Base-by-base conservation (phyloP, 2,113 vertebrate species). In the Cavia porcellus region DNA sequence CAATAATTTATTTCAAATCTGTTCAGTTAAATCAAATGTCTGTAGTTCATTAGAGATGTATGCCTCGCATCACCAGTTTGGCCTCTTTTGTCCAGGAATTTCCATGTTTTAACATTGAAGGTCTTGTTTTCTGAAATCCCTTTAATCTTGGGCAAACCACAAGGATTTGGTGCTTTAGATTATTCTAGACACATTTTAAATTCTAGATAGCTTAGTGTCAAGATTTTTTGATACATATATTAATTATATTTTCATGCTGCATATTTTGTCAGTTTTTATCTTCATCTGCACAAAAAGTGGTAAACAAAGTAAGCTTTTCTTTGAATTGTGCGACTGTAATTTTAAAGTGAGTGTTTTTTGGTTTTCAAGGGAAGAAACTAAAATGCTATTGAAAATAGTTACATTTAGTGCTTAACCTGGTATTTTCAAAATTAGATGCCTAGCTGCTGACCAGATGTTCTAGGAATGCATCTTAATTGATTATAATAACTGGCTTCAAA, bases 381-480 rank as follows among this genome's bases (percentile, higher is more conserved):
- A 96, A 93, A 85, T 80, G 14, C 86, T 92, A 86, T 38, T 62
- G 59, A 86, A 92, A 95, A 62, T 8, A 75, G 57, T 55, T 94
- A 9, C 8, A 42, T 92, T 86, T 90, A 79, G 75, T 59, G 59
- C 62, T 90, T 85, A 82, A 88, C 94, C 62, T 74, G 38, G 14
- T 91, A 77, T 70, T 86, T 96, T 19, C 47, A 92, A 88, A 91
- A 94, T 45, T 86, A 55, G 92, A 85, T 96, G 24, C 47, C 38
- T 95, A 83, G 79, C 91, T 64, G 14, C 59, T 91, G 32, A 93
- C 74, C 86, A 96, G 93, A 96, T 96, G 83, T 93, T 97, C 62
- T 89, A 96, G 72, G 42, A 97, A 96, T 93, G 66, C 7, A 72
- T 96, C 86, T 94, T 94, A 96, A 94, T 95, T 96, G 96, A 96